Evolutionary conservation across 2,888 invertebrate species (phyloP), one percentile per base, ranked within the genome.

Genomic region (Cheilosia soror): DNA sequence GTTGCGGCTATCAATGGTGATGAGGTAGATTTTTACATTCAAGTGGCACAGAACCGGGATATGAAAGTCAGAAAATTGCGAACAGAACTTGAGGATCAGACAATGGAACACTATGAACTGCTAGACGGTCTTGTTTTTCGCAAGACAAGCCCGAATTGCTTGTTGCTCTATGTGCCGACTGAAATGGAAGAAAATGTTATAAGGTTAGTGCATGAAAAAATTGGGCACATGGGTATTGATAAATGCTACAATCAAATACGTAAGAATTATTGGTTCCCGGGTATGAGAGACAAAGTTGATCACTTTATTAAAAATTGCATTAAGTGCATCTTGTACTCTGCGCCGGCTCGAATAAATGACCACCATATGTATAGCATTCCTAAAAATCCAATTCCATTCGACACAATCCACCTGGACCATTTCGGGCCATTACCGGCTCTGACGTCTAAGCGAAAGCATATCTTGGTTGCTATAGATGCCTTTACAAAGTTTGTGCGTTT

Each of bases 401-500:
- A 20, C 20, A 20, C 20, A 20, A 20, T 20, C 20, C 20, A 20
- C 20, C 20, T 20, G 20, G 20, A 20, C 20, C 20, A 20, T 20
- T 20, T 20, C 20, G 20, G 20, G 20, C 20, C 20, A 20, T 20
- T 20, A 20, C 20, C 20, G 20, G 20, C 20, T 20, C 20, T 20
- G 20, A 20, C 20, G 20, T 20, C 20, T 20, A 20, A 20, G 20
- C 20, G 20, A 42, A 42, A 42, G 13, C 2, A 75, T 33, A 7
- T 73, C 1, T 15, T 76, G 13, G 55, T 66, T 15, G 66, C 66
- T 15, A 57, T 76, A 7, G 60, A 76, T 25, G 40, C 66, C 13
- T 76, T 66, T 27, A 66, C 76, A 13, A 76, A 68, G 47, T 66
- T 15, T 20, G 25, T 66, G 9, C 65, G 20, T 20, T 51, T 62